phyloP scores from a whole-genome alignment of 2,113 vertebrate species.

The Semnopithecus entellus region DNA sequence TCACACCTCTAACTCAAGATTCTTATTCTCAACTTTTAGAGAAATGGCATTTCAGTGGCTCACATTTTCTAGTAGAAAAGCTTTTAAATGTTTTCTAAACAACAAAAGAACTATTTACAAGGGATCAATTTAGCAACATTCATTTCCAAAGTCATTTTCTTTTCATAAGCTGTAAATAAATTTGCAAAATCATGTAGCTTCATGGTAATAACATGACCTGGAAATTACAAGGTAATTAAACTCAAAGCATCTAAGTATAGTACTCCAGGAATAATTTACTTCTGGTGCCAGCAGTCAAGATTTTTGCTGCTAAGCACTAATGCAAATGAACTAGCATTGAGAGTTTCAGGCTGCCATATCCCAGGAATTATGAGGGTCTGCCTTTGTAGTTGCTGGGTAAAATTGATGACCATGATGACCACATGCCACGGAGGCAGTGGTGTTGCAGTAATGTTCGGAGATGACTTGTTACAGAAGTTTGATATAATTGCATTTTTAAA shows the following conservation, averaged over 20 bases:
- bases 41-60: slow-evolving; percentile 25
- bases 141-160: slow-evolving; percentile 74
- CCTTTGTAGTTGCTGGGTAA: slow-evolving; percentile 41
- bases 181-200: slow-evolving; percentile 68
- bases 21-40: slow-evolving; percentile 44
- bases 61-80: slow-evolving; percentile 52
- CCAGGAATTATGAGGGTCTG: slow-evolving; percentile 60
- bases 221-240: slow-evolving; percentile 84
- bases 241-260: slow-evolving; percentile 74
- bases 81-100: slow-evolving; percentile 21
- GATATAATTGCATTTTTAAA: too few species aligned
- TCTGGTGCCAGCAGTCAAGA: slow-evolving; percentile 65
- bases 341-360: slow-evolving; percentile 61
- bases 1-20: background rate
- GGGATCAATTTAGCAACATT: slow-evolving; percentile 71
- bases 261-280: slow-evolving; percentile 80
- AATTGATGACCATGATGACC: background rate
- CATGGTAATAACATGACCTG: slow-evolving; percentile 74
- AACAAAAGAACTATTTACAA: slow-evolving; percentile 54
- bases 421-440: background rate
- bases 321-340: slow-evolving; percentile 77
- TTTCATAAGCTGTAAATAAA: slow-evolving; percentile 77
- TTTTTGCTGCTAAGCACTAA: slow-evolving; percentile 76
- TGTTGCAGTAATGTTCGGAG: background rate
- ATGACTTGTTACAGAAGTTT: background rate